phyloP scores from a whole-genome alignment of 2,888 invertebrate species.

The Pomacea canaliculata region DNA sequence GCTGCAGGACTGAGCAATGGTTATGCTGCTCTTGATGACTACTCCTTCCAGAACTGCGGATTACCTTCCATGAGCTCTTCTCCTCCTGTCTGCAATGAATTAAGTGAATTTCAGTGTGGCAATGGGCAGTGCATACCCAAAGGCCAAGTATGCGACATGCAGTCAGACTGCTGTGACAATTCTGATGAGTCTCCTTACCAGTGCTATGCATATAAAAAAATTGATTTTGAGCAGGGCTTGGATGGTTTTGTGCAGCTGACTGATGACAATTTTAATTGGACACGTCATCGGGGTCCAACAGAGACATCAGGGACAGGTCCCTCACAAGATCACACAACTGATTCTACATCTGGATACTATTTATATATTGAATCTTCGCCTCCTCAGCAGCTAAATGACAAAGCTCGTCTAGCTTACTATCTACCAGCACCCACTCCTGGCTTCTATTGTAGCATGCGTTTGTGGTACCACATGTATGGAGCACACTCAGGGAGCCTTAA shows the following conservation, averaged over 20 bases:
- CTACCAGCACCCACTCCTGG: slow-evolving; percentile 42
- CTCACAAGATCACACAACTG: slow-evolving; percentile 62
- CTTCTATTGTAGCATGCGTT: slow-evolving; percentile 58
- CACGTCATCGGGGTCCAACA: slow-evolving; percentile 46
- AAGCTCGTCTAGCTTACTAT: slow-evolving; percentile 70
- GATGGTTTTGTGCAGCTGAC: slow-evolving; percentile 48
- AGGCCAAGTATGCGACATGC: slow-evolving; percentile 29
- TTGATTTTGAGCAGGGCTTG: slow-evolving; percentile 60
- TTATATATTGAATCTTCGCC: slow-evolving; percentile 49
- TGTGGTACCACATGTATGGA: slow-evolving; percentile 65
- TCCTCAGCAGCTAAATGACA: slow-evolving; percentile 69
- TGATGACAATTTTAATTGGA: slow-evolving; percentile 57
- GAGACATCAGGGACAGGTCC: slow-evolving; percentile 59
- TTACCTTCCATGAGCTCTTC: slow-evolving; percentile 39
- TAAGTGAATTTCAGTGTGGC: slow-evolving; percentile 28
- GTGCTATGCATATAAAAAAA: slow-evolving; percentile 45
- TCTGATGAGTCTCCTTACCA: slow-evolving; percentile 30
- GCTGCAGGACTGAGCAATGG: slow-evolving; percentile 31
- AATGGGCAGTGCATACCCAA: slow-evolving; percentile 23
- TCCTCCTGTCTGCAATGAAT: slow-evolving; percentile 10
- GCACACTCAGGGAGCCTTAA: slow-evolving; percentile 52
- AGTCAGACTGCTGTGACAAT: slow-evolving; percentile 32
- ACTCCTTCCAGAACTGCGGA: slow-evolving; percentile 57
- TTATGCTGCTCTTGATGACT: slow-evolving; percentile 58
- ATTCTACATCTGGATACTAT: slow-evolving; percentile 48